phyloP scores from a whole-genome alignment of 2,797 vertebrate genomes.

The Molossus alvarezi region DNA sequence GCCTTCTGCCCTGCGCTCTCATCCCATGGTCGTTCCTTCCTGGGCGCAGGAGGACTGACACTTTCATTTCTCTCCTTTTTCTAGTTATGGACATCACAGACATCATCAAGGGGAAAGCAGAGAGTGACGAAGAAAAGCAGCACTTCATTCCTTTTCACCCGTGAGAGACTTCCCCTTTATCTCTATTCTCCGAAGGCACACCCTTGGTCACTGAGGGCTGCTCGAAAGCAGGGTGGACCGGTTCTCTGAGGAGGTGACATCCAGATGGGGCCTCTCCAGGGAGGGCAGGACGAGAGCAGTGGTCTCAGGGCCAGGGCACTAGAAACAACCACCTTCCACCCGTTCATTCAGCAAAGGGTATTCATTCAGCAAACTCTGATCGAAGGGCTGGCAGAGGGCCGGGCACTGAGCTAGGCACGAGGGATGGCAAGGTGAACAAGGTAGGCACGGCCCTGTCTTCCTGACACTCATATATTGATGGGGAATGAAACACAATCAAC shows the following conservation, averaged over 20 bases:
- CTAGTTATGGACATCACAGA: constrained; percentile 99
- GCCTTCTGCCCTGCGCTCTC: neutral
- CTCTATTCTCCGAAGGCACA: neutral
- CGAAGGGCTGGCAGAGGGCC: neutral
- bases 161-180: constrained; percentile 89
- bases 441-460: neutral
- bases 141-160: constrained; percentile 98
- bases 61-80: constrained; percentile 1
- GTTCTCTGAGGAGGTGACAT: neutral
- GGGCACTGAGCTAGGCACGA: accelerated
- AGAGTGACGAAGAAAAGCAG: constrained; percentile 98
- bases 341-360: neutral
- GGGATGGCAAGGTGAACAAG: neutral
- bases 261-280: neutral
- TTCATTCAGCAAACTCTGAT: neutral
- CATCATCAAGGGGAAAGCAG: constrained; percentile 97
- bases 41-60: neutral
- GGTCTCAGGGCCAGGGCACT: neutral
- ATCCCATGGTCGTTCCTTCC: neutral
- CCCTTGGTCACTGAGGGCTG: neutral
- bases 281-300: neutral
- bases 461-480: neutral
- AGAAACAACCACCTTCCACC: neutral
- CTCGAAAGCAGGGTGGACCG: neutral
- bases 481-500: neutral